phyloP scores from a whole-genome alignment of 2,113 vertebrate genomes.

The Shinisaurus crocodilurus region DNA sequence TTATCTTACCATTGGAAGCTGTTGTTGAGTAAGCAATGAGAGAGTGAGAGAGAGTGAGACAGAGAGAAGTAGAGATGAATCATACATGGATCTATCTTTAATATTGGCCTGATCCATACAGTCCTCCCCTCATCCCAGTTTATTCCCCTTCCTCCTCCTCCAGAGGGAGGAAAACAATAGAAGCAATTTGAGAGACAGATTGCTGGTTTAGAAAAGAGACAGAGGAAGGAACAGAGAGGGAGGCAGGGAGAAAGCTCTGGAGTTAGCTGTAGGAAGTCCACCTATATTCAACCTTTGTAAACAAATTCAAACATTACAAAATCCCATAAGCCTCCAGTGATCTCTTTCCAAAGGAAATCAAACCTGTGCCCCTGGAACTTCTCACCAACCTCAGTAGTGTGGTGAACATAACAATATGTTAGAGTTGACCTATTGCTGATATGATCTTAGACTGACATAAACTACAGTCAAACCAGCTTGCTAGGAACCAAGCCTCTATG shows the following conservation, averaged over 20 bases:
- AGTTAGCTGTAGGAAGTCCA: background rate
- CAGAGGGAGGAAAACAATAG: background rate
- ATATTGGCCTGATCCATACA: background rate
- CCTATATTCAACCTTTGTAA: background rate
- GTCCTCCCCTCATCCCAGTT: background rate
- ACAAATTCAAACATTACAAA: background rate
- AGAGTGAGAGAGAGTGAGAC: background rate
- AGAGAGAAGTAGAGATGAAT: background rate
- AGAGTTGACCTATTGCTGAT: background rate
- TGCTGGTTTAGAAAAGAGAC: background rate
- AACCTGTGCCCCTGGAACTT: background rate
- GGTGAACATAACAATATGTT: background rate
- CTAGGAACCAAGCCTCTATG: background rate
- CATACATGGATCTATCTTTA: background rate
- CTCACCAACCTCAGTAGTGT: background rate
- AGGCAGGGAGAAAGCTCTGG: background rate
- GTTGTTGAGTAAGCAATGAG: background rate
- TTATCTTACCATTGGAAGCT: background rate
- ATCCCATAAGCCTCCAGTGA: background rate
- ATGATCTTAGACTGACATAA: background rate
- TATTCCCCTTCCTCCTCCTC: background rate
- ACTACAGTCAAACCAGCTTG: background rate
- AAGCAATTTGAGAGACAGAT: background rate
- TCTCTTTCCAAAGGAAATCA: background rate
- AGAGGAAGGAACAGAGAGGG: background rate